Percentiles rank a stretch among this genome's conserved stretches.
phyloP scores from a whole-genome alignment of 2,113 vertebrate genomes.

The Stigmatopora nigra region DNA sequence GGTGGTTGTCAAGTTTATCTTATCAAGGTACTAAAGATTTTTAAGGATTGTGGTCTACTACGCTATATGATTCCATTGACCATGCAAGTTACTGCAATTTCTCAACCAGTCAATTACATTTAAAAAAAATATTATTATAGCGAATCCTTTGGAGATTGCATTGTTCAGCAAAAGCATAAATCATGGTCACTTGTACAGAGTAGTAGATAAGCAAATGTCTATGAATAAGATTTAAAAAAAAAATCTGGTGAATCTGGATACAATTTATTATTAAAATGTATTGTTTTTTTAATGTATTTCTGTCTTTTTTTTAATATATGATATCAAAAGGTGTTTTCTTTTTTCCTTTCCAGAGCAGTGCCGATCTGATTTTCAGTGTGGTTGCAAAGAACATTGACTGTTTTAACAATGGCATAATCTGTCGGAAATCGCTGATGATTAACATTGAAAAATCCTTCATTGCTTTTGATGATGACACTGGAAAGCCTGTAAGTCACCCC shows the following conservation, averaged over 20 bases:
- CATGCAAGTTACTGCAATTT: background rate
- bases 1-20: conserved; percentile 86
- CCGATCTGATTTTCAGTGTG: conserved; percentile 74
- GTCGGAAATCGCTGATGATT: conserved; percentile 83
- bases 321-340: background rate
- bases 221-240: no score
- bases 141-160: no score
- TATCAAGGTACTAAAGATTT: conserved; percentile 74
- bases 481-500: conserved; percentile 76
- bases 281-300: no score
- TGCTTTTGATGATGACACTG: conserved; percentile 81
- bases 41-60: background rate
- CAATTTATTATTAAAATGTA: no score
- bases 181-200: no score
- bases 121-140: no score
- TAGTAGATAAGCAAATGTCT: no score
- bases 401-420: conserved; percentile 81
- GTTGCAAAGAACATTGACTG: conserved; percentile 84
- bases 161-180: no score
- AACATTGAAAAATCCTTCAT: conserved; percentile 75
- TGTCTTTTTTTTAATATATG: no score
- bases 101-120: background rate
- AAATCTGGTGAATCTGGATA: no score
- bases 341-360: conserved; percentile 69
- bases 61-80: background rate